A percentile compares a stretch with the other conserved stretches of the same genome.
Evolutionary conservation across 2,113 vertebrate genomes (phyloP).

Genomic region (Barnardius zonarius): DNA sequence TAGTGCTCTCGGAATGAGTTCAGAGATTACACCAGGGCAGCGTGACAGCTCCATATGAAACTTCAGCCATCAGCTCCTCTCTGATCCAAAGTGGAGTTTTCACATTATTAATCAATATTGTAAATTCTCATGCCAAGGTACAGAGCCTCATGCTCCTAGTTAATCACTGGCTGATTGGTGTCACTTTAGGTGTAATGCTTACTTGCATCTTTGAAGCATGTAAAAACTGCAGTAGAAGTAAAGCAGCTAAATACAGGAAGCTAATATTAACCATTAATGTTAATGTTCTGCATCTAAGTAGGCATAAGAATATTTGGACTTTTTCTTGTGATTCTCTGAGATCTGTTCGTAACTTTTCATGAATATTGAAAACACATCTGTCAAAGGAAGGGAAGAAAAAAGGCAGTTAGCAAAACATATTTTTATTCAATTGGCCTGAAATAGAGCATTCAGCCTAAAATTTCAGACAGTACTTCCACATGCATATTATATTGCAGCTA

Average conservation of each 20-base stretch:
- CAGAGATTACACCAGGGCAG: not conserved
- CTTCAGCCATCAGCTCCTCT: not conserved
- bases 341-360: not conserved
- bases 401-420: not conserved
- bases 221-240: not conserved
- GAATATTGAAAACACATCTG: not conserved
- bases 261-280: not conserved
- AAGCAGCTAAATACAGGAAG: not conserved
- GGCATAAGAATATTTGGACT: not conserved
- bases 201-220: not conserved
- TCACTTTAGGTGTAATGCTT: not conserved
- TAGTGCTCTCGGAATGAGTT: not conserved
- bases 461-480: not conserved
- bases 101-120: not conserved
- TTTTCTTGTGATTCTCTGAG: not conserved
- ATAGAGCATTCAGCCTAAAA: not conserved
- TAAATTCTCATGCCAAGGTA: not conserved
- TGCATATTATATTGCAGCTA: rapidly evolving
- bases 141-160: not conserved
- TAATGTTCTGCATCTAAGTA: not conserved
- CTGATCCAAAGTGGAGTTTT: not conserved
- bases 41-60: rapidly evolving
- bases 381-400: not conserved
- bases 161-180: not conserved
- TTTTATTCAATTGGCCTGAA: not conserved